Percentiles rank a stretch among this genome's conserved stretches.
Conservation (phyloP, 2,113 vertebrate genomes). For the Cephalopholis sonnerati region DNA sequence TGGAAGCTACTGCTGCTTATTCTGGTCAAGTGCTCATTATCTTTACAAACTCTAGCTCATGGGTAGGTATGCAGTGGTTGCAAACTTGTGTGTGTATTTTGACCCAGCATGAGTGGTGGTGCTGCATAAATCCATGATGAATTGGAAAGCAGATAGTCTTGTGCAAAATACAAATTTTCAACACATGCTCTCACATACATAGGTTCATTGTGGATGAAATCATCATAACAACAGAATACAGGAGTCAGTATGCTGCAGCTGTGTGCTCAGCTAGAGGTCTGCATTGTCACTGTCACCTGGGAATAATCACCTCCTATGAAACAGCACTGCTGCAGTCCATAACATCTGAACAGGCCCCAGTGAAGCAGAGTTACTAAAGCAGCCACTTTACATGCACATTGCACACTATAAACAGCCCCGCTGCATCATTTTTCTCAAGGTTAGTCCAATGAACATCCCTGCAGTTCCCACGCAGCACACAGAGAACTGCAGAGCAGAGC, state of each 20-base stretch:
- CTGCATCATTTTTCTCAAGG: conserved; percentile 65
- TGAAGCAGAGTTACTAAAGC: conserved; percentile 52
- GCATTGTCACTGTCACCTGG: conserved; percentile 44
- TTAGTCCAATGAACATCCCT: conserved; percentile 54
- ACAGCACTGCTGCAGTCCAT: conserved; percentile 36
- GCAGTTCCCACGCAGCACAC: conserved; percentile 49
- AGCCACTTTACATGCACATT: conserved; percentile 63
- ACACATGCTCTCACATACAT: neutral
- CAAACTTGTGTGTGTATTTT: conserved; percentile 9
- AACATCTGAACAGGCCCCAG: conserved; percentile 49
- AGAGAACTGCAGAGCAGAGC: conserved; percentile 47
- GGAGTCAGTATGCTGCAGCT: conserved; percentile 9
- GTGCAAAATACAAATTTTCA: conserved; percentile 4
- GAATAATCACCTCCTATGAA: conserved; percentile 19
- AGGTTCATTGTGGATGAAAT: neutral
- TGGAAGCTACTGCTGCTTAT: conserved; percentile 6
- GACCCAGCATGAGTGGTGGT: conserved; percentile 14
- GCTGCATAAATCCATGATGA: conserved; percentile 21
- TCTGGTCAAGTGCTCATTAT: conserved; percentile 21
- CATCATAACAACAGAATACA: conserved; percentile 23
- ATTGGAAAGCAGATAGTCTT: neutral
- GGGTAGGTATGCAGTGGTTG: neutral
- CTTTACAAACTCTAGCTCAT: neutral
- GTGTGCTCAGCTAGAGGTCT: conserved; percentile 31
- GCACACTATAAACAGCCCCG: conserved; percentile 50